Evolutionary conservation across 1,140 invertebrate genomes (phyloP), one percentile per base, ranked within the genome.

Genomic region (Ips typographus): DNA sequence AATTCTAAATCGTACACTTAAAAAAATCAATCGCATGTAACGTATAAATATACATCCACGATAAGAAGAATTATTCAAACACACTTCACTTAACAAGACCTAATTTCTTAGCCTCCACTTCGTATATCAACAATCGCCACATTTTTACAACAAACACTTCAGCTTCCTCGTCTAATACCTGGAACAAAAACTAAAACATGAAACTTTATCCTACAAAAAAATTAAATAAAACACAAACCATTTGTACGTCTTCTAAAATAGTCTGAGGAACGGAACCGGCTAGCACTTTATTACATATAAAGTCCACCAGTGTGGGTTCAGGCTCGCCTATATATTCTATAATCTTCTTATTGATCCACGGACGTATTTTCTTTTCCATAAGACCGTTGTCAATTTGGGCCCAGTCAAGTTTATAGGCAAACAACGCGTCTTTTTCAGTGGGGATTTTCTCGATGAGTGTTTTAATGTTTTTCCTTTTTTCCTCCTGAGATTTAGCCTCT

Each of bases 91-190:
- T 91, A 77, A 88, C 87, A 81, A 92, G 84, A 68, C 90, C 92
- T 80, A 91, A 85, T 82, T 98, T 98, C 82, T 99, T 99, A 52
- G 96, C 95, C 88, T 99, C 96, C 74, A 98, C 95, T 88, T 99
- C 97, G 83, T 99, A 99, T 76, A 99, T 98, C 64, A 99, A 86
- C 80, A 99, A 87, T 77, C 98, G 88, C 98, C 97, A 99, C 94
- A 99, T 97, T 89, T 99, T 99, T 47, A 99, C 95, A 75, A 99
- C 96, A 87, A 99, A 99, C 60, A 98, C 95, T 86, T 99, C 97
- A 4, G 98, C 97, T 84, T 99, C 98, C 81, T 99, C 97, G 82
- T 99, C 98, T 74, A 99, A 85, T 74, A 98, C 94, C 95, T 97
- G 79, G 36, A 84, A 86, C 72, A 75, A 77, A 68, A 73, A 56